These are phyloP conservation scores for Drosophila tristis DNA, from an alignment of 1,140 invertebrate species.

Conservation along the genomic window DNA sequence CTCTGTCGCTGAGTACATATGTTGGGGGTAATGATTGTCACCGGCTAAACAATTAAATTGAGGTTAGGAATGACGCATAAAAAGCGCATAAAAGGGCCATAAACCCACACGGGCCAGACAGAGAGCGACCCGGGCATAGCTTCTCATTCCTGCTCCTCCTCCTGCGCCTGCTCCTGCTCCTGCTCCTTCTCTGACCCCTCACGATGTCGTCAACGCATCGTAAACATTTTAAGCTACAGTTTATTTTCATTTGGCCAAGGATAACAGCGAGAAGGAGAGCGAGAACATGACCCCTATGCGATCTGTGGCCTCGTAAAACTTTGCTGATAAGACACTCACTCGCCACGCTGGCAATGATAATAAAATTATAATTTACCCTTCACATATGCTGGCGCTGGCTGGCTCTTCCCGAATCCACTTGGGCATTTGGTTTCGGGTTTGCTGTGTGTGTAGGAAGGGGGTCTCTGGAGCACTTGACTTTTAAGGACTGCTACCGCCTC, in stretches of 20 bases:
- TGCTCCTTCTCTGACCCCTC: slow-evolving; percentile 22
- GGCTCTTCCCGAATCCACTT: neutral
- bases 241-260: slow-evolving; percentile 81
- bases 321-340: slow-evolving; percentile 76
- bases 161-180: no score
- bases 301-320: slow-evolving; percentile 77
- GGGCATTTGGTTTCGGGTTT: slow-evolving; percentile 7
- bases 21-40: slow-evolving; percentile 81
- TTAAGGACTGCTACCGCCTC: neutral
- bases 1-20: slow-evolving; percentile 44
- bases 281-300: slow-evolving; percentile 58
- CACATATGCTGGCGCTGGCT: slow-evolving; percentile 48
- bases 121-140: slow-evolving; percentile 8
- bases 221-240: slow-evolving; percentile 83
- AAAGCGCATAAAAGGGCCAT: slow-evolving; percentile 81
- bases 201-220: slow-evolving; percentile 79
- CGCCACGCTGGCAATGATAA: slow-evolving; percentile 75
- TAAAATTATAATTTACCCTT: slow-evolving; percentile 83
- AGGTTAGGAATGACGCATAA: slow-evolving; percentile 84
- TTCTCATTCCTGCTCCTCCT: no score
- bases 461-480: slow-evolving; percentile 24
- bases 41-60: slow-evolving; percentile 84
- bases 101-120: slow-evolving; percentile 53
- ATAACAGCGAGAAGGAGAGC: slow-evolving; percentile 46
- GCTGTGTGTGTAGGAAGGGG: no score